Evolutionary conservation across 2,888 invertebrate species (phyloP).

Genomic region (Habrosyne pyritoides): DNA sequence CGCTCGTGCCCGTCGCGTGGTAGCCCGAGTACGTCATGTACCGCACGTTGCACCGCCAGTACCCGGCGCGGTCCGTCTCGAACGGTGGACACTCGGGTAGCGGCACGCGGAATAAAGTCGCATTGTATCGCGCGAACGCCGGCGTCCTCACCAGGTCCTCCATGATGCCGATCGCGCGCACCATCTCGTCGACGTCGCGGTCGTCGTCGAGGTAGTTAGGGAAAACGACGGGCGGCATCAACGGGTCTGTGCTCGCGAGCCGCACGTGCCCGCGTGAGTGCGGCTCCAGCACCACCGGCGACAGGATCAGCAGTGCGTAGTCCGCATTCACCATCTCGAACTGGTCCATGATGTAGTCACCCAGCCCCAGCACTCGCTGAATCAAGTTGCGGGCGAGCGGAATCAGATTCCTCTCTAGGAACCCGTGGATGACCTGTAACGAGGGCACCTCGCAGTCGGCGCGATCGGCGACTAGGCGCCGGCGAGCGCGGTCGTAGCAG

Average conservation of each 20-base stretch:
- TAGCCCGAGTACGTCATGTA: slow-evolving; percentile 56
- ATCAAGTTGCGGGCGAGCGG: slow-evolving; percentile 23
- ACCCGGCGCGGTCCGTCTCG: slow-evolving; percentile 22
- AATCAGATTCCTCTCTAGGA: slow-evolving; percentile 37
- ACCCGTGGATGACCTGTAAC: slow-evolving; percentile 52
- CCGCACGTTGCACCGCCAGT: slow-evolving; percentile 62
- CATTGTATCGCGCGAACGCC: slow-evolving; percentile 34
- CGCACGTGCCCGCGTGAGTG: slow-evolving; percentile 51
- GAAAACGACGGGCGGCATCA: slow-evolving; percentile 43
- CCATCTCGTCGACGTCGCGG: slow-evolving; percentile 47
- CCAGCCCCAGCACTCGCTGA: slow-evolving; percentile 28
- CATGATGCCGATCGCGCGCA: slow-evolving; percentile 46
- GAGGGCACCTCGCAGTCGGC: slow-evolving; percentile 52
- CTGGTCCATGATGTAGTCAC: slow-evolving; percentile 40
- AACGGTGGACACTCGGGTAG: slow-evolving; percentile 46
- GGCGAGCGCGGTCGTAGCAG: slow-evolving; percentile 49
- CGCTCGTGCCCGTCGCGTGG: slow-evolving; percentile 58
- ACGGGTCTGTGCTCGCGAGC: slow-evolving; percentile 47
- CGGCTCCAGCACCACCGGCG: slow-evolving; percentile 50
- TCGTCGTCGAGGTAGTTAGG: slow-evolving; percentile 54
- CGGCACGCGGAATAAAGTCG: slow-evolving; percentile 36
- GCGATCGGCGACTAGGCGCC: slow-evolving; percentile 34
- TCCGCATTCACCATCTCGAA: slow-evolving; percentile 37
- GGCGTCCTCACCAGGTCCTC: slow-evolving; percentile 44
- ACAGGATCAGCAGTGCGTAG: slow-evolving; percentile 39